Base-by-base conservation (phyloP, 2,888 invertebrate genomes). In the Esperia sulphurella region DNA sequence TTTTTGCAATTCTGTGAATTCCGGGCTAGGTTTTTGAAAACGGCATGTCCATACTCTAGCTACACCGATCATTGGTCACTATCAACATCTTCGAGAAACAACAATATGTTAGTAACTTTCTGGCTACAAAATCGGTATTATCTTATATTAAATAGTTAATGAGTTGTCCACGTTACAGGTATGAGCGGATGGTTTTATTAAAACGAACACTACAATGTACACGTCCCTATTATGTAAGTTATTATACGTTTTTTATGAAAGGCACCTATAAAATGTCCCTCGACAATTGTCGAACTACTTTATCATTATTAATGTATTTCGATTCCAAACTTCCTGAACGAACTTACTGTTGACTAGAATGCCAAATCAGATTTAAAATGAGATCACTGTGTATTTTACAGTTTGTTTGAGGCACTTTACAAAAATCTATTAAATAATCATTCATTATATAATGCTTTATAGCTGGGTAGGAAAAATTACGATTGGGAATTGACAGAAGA, bases 231-330 rank as follows among this genome's bases (percentile, higher is more conserved):
- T 58, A 70, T 58, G 49, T 76, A 75, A 68, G 63, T 79, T 75
- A 79, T 68, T 71, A 77, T 77, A 68, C 70, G 75, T 65, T 66
- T 77, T 31, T 82, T 75, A 82, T 79, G 77, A 87, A 89, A 88
- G 88, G 88, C 88, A 88, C 88, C 88, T 87, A 86, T 85, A 80
- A 78, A 84, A 82, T 76, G 79, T 83, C 79, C 75, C 63, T 77
- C 77, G 83, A 86, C 84, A 60, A 52, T 58, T 49, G 78, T 81
- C 83, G 75, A 75, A 66, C 83, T 86, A 85, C 71, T 49, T 48
- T 51, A 56, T 58, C 63, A 65, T 72, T 69, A 68, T 75, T 78
- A 70, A 73, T 74, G 67, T 69, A 38, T 72, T 77, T 75, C 76
- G 71, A 83, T 75, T 64, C 65, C 55, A 69, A 62, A 65, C 57